These are phyloP conservation scores for Thymelicus acteon DNA, from an alignment of 2,888 invertebrate genomes.

Conservation along the genomic window DNA sequence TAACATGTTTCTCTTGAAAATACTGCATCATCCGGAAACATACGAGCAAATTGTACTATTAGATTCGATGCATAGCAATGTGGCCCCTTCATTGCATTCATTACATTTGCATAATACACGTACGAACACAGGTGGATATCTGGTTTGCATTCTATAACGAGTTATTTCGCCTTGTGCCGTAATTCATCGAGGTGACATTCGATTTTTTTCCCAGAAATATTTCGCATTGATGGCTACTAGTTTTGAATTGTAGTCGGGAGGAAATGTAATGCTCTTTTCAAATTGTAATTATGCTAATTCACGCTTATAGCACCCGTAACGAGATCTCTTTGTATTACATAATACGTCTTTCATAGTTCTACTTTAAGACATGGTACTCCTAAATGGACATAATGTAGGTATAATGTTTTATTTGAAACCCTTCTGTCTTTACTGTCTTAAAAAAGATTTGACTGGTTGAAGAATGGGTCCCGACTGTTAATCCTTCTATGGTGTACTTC, in stretches of 20 bases:
- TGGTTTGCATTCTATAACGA: constrained; percentile 28
- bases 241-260: constrained; percentile 6
- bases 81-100: constrained; percentile 16
- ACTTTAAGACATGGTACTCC: too few relatives aligned
- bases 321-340: neutral
- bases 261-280: constrained; percentile 3
- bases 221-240: constrained; percentile 16
- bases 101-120: constrained; percentile 16
- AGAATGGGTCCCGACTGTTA: too few relatives aligned
- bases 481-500: too few relatives aligned
- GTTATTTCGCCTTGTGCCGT: constrained; percentile 29
- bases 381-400: too few relatives aligned
- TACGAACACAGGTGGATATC: constrained; percentile 8
- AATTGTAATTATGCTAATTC: neutral
- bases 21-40: neutral
- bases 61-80: constrained; percentile 17
- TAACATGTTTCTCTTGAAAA: neutral
- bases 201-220: constrained; percentile 36
- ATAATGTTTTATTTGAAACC: too few relatives aligned
- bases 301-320: neutral
- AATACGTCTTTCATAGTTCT: neutral
- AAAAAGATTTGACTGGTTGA: too few relatives aligned
- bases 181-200: constrained; percentile 27
- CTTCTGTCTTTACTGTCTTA: too few relatives aligned
- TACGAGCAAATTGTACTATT: neutral